phyloP scores from a whole-genome alignment of 2,888 invertebrate genomes.

The Matsumyia berberina region DNA sequence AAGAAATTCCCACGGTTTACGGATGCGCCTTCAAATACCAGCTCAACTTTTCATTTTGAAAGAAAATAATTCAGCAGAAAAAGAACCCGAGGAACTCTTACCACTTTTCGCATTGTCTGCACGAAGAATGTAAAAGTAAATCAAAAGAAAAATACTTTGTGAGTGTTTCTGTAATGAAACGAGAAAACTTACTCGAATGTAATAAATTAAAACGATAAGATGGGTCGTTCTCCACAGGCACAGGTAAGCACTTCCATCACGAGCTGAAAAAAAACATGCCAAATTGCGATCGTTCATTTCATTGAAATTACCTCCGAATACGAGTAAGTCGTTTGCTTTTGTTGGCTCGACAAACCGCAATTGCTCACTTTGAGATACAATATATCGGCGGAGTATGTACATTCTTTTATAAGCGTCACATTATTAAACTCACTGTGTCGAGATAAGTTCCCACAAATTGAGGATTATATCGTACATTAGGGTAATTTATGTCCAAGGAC shows the following conservation, averaged over 20 bases:
- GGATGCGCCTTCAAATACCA: too few species aligned
- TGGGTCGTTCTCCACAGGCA: background rate
- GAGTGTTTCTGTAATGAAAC: background rate
- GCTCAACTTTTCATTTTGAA: too few species aligned
- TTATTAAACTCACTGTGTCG: slow-evolving; percentile 6
- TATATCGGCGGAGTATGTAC: slow-evolving; percentile 9
- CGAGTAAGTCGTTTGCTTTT: background rate
- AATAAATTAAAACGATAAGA: slow-evolving; percentile 3
- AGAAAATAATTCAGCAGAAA: too few species aligned
- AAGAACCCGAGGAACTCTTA: too few species aligned
- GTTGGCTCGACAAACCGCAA: slow-evolving; percentile 2
- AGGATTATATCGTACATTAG: slow-evolving; percentile 4
- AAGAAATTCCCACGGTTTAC: too few species aligned
- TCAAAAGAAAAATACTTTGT: slow-evolving; percentile 1
- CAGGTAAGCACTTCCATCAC: background rate
- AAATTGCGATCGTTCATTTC: background rate
- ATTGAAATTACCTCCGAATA: slow-evolving; percentile 9
- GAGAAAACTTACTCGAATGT: background rate
- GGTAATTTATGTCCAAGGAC: slow-evolving; percentile 1
- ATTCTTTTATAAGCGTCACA: background rate
- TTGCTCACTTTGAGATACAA: slow-evolving; percentile 6
- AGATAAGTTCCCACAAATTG: slow-evolving; percentile 20
- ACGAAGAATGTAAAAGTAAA: background rate
- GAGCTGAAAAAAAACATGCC: background rate
- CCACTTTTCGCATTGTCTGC: too few species aligned